A percentile compares a stretch with the other conserved stretches of the same genome.
These are phyloP conservation scores for Luperina nickerlii DNA, from an alignment of 2,888 invertebrate species.

Conservation along the genomic window DNA sequence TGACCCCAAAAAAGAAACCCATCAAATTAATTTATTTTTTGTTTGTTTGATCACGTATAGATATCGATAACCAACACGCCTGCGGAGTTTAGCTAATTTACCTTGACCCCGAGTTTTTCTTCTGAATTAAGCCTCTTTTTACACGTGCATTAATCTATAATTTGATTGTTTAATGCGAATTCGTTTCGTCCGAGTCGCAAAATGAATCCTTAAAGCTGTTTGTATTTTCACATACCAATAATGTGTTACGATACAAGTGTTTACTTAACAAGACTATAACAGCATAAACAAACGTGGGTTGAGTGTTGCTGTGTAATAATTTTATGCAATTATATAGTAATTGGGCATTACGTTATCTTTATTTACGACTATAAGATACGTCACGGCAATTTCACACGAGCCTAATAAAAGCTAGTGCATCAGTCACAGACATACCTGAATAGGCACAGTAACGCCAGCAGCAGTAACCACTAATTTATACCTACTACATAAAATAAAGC, in stretches of 20 bases:
- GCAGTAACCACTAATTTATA: neutral
- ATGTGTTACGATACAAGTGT: conserved; percentile 24
- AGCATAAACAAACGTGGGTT: conserved; percentile 14
- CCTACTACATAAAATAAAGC: neutral
- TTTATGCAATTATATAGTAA: conserved; percentile 50
- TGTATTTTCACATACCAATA: conserved; percentile 17
- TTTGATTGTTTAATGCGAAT: neutral
- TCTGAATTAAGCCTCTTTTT: neutral
- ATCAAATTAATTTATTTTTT: no score
- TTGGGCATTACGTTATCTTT: conserved; percentile 48
- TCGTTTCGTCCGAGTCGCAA: neutral
- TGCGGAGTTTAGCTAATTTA: no score
- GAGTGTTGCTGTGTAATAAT: conserved; percentile 28
- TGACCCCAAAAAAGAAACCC: no score
- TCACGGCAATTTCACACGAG: conserved; percentile 27
- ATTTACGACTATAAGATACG: conserved; percentile 42
- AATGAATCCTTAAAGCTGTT: neutral
- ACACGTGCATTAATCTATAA: neutral
- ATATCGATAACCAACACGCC: no score
- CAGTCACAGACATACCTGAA: conserved; percentile 21
- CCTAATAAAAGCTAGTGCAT: conserved; percentile 14
- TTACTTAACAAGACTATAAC: conserved; percentile 29
- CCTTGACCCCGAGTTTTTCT: neutral
- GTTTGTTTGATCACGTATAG: no score
- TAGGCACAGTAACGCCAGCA: neutral